Base-by-base conservation (phyloP, 64 coral and sea anemone species). In the Cladopsammia gracilis region DNA sequence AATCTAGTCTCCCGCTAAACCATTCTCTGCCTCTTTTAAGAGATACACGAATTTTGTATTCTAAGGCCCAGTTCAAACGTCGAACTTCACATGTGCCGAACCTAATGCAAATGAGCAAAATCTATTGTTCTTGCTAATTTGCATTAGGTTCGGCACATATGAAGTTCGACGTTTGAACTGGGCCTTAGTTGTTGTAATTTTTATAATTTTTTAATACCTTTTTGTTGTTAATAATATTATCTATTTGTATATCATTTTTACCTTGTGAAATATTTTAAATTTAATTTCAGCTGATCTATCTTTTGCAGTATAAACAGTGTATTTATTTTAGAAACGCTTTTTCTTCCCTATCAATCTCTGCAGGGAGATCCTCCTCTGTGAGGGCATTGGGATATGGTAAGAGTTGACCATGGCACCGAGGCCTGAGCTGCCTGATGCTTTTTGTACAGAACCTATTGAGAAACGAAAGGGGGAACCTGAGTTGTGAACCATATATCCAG, bases 381-480 rank as follows among this genome's bases (percentile, higher is more conserved):
- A 95, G 75, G 86, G 92, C 23, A 94, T 88, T 46, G 74, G 75
- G 91, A 93, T 46, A 93, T 93, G 91, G 61, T 93, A 14, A 73
- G 74, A 77, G 91, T 87, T 26, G 86, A 94, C 25, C 92, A 94
- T 89, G 92, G 86, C 20, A 82, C 75, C 23, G 86, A 94, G 43
- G 85, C 85, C n/a, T n/a, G n/a, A n/a, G n/a, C 10, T 94, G 86
- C 53, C 69, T 94, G 67, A 94, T 94, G 73, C 65, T 94, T 34
- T 93, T 94, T 79, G 77, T 94, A 12, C 92, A 94, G 71, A 87
- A 94, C 74, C 75, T 89, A 57, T 54, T 96, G 20, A 88, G 58
- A 88, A 88, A 88, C 81, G 26, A 82, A 48, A 91, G 94, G 57
- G 82, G 73, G 7, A 93, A 93, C 71, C 46, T 69, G 20, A 72